Percentiles rank a stretch among this genome's conserved stretches.
Conservation (phyloP, 2,888 invertebrate species). For the Latrodectus elegans region DNA sequence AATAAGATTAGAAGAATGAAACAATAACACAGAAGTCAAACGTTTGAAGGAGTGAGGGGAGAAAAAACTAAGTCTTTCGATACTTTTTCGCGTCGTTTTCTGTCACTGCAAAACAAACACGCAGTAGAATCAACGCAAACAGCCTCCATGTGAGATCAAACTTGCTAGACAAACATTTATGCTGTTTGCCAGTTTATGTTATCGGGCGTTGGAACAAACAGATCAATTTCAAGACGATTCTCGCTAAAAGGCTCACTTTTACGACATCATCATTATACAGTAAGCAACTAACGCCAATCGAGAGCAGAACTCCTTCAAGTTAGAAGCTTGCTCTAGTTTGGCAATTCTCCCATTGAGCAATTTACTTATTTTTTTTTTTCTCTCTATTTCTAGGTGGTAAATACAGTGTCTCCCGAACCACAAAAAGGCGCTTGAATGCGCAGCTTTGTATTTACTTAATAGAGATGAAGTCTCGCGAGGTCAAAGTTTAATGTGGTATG, state of each 20-base stretch:
- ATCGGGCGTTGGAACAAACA: constrained; percentile 60
- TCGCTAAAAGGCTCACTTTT: constrained; percentile 38
- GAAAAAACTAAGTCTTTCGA: constrained; percentile 39
- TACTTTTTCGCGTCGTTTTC: constrained; percentile 43
- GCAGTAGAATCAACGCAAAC: constrained; percentile 52
- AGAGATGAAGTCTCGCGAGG: constrained; percentile 18
- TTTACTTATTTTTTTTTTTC: too few relatives aligned
- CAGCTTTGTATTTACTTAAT: constrained; percentile 24
- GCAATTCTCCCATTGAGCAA: too few relatives aligned
- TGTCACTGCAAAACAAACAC: constrained; percentile 47
- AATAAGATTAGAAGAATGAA: constrained; percentile 40
- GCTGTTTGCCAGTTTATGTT: constrained; percentile 66
- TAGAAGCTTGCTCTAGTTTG: not conserved
- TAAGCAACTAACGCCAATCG: not conserved
- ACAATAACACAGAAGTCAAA: constrained; percentile 68
- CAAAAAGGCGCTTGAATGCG: constrained; percentile 12
- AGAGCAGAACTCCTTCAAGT: constrained; percentile 20
- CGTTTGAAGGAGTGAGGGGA: constrained; percentile 10
- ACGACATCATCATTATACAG: constrained; percentile 32
- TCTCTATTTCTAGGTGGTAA: too few relatives aligned
- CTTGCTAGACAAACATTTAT: constrained; percentile 59
- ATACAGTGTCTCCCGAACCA: too few relatives aligned
- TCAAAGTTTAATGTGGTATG: constrained; percentile 31
- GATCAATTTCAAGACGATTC: constrained; percentile 46
- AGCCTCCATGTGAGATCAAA: constrained; percentile 63